A percentile compares a stretch with the other conserved stretches of the same genome.
Evolutionary conservation across 2,888 invertebrate genomes (phyloP).

Genomic region (Hypercompe scribonia): DNA sequence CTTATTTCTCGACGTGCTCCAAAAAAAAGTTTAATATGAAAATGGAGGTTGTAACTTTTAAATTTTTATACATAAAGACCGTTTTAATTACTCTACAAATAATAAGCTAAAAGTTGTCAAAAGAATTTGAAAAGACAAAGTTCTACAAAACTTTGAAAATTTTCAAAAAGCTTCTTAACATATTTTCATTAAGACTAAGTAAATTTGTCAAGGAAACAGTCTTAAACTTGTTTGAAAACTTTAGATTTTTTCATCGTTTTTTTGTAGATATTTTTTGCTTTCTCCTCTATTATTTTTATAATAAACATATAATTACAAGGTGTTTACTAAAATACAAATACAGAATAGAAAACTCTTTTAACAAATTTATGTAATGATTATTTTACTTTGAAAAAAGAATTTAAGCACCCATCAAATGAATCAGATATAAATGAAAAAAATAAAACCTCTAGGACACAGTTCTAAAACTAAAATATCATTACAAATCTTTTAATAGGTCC

Average conservation of each 20-base stretch:
- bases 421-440: not conserved
- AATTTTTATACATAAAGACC: not conserved
- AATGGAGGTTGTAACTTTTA: not conserved
- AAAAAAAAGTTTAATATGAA: not conserved
- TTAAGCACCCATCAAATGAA: too few relatives aligned
- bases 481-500: not conserved
- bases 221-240: not conserved
- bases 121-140: not conserved
- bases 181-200: not conserved
- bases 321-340: not conserved
- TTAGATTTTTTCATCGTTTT: not conserved
- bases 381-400: too few relatives aligned
- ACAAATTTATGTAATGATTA: too few relatives aligned
- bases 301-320: not conserved
- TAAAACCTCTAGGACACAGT: not conserved
- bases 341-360: not conserved
- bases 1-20: too few relatives aligned
- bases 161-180: conserved; percentile 1
- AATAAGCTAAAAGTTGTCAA: not conserved
- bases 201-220: not conserved
- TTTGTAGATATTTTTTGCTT: not conserved
- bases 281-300: not conserved
- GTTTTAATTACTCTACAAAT: not conserved
- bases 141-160: not conserved
- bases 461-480: too few relatives aligned